Conservation (phyloP, 2,888 invertebrate species). For the Agonum fuliginosum region DNA sequence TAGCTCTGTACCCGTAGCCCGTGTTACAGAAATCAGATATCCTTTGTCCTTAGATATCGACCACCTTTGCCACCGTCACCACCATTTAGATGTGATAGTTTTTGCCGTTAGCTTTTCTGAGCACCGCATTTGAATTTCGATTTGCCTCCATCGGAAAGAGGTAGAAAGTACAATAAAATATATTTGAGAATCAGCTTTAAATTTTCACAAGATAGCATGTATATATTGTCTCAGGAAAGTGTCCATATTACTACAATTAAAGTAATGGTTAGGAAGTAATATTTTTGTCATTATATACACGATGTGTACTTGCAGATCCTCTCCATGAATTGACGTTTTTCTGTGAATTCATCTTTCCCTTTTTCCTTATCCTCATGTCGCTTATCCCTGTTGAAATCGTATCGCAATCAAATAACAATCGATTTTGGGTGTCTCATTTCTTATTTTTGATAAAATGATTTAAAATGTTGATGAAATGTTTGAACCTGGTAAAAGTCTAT, state of each 20-base stretch:
- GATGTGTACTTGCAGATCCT: constrained; percentile 55
- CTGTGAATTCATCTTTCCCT: constrained; percentile 20
- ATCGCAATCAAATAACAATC: constrained; percentile 5
- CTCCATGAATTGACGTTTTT: constrained; percentile 40
- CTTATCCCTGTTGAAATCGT: background rate
- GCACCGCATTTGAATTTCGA: constrained; percentile 66
- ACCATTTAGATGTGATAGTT: constrained; percentile 64
- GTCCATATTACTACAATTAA: constrained; percentile 60
- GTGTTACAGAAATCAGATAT: constrained; percentile 9
- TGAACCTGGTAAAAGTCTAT: background rate
- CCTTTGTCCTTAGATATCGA: constrained; percentile 49
- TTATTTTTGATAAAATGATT: constrained; percentile 49
- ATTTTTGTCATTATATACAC: constrained; percentile 61
- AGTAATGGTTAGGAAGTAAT: constrained; percentile 60
- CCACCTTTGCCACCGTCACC: constrained; percentile 58
- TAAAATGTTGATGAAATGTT: constrained; percentile 41
- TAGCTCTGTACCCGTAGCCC: constrained; percentile 31
- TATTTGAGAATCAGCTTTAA: constrained; percentile 67
- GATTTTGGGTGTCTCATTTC: background rate
- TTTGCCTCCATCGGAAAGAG: constrained; percentile 64
- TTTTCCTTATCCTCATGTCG: background rate
- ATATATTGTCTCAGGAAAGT: constrained; percentile 67
- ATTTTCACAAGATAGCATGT: constrained; percentile 65
- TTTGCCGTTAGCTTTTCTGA: constrained; percentile 66
- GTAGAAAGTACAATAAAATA: constrained; percentile 69